phyloP scores from a whole-genome alignment of 2,888 invertebrate genomes.

The Odontomyia ornata region DNA sequence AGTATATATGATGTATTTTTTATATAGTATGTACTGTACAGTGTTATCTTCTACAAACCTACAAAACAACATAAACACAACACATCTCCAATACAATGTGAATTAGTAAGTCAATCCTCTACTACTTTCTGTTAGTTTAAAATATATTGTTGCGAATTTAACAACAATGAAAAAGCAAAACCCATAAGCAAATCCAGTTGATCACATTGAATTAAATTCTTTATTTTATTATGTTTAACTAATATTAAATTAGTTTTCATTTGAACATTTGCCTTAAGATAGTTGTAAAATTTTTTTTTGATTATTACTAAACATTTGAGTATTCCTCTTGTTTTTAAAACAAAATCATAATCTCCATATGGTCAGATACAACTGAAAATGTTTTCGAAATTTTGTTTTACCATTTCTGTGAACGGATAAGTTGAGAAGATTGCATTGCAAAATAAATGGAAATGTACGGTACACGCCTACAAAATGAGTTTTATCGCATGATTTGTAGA shows the following conservation, averaged over 20 bases:
- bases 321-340: too few species aligned
- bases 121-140: not conserved
- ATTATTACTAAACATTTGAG: too few species aligned
- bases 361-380: too few species aligned
- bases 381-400: too few species aligned
- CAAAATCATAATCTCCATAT: too few species aligned
- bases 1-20: conserved; percentile 40
- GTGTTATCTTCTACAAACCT: conserved; percentile 28
- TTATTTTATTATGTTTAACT: not conserved
- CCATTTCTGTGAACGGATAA: not conserved
- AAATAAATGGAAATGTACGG: conserved; percentile 31
- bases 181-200: not conserved
- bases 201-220: not conserved
- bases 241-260: too few species aligned
- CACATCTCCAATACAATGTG: not conserved
- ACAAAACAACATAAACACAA: conserved; percentile 26
- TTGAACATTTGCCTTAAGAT: too few species aligned
- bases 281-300: too few species aligned
- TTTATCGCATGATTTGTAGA: conserved; percentile 3
- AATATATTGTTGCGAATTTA: not conserved
- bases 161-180: not conserved
- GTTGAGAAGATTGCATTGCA: not conserved
- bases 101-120: not conserved
- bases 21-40: conserved; percentile 39
- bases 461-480: conserved; percentile 13